These are phyloP conservation scores for Coleophora deauratella DNA, from an alignment of 2,888 invertebrate species.

Conservation along the genomic window DNA sequence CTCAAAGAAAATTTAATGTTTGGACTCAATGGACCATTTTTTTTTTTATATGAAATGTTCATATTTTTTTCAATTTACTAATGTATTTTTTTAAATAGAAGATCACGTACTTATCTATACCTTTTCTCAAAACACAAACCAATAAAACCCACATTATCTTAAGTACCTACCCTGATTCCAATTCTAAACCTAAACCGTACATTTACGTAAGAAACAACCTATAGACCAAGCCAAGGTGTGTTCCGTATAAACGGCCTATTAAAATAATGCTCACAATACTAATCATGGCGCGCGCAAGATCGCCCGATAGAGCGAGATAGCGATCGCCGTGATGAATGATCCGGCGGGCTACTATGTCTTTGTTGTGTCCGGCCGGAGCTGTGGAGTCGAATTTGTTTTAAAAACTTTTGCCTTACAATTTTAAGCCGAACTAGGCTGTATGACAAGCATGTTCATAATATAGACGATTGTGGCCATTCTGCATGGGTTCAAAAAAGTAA, in stretches of 20 bases:
- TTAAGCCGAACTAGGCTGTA: neutral
- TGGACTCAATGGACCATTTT: no score
- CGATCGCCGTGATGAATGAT: slow-evolving; percentile 53
- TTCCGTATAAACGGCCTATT: slow-evolving; percentile 44
- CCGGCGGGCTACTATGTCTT: slow-evolving; percentile 39
- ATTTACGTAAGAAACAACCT: slow-evolving; percentile 1
- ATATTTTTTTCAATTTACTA: no score
- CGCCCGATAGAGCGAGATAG: slow-evolving; percentile 41
- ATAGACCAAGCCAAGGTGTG: slow-evolving; percentile 19
- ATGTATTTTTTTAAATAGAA: no score
- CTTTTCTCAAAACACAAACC: no score
- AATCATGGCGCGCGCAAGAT: slow-evolving; percentile 44
- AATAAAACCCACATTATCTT: no score
- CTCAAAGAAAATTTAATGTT: no score
- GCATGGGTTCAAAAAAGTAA: no score
- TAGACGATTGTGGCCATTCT: neutral
- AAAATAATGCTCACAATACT: slow-evolving; percentile 53
- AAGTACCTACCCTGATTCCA: no score
- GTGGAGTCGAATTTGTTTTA: slow-evolving; percentile 20
- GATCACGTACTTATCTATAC: no score
- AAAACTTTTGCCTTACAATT: neutral
- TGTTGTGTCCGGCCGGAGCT: slow-evolving; percentile 27
- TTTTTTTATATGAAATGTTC: neutral
- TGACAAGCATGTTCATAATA: neutral
- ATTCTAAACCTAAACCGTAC: neutral